phyloP scores from a whole-genome alignment of 53 echinoderm and acorn worm genomes.

The Holothuria leucospilota region DNA sequence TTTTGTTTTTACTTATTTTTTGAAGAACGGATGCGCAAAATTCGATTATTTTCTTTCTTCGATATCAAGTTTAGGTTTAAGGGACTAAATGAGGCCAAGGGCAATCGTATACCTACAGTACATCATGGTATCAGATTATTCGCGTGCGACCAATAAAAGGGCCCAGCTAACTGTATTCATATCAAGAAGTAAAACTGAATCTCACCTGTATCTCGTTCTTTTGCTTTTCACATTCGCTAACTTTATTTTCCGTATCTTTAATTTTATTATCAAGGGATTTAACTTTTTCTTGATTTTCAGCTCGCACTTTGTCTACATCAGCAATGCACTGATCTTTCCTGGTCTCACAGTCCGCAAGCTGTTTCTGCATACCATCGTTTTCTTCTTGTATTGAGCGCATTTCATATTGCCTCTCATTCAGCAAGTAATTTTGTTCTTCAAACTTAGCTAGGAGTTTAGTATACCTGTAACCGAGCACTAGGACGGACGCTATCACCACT shows the following conservation, averaged over 20 bases:
- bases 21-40: too few species aligned
- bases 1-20: too few species aligned
- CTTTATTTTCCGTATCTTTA: neutral
- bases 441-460: neutral
- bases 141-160: too few species aligned
- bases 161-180: too few species aligned
- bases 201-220: conserved; percentile 20
- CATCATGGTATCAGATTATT: too few species aligned
- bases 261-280: neutral
- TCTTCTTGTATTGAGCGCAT: conserved; percentile 2
- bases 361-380: neutral
- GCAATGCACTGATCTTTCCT: neutral
- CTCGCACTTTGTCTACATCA: neutral
- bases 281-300: neutral
- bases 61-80: too few species aligned
- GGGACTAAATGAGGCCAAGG: too few species aligned
- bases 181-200: too few species aligned
- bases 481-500: neutral
- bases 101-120: too few species aligned
- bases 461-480: conserved; percentile 34
- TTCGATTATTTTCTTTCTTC: too few species aligned
- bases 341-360: neutral
- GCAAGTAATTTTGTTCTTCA: neutral
- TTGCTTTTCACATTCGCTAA: neutral
- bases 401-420: conserved; percentile 17